Evolutionary conservation across 2,113 vertebrate genomes (phyloP).

Genomic region (Melanocharis versteri): DNA sequence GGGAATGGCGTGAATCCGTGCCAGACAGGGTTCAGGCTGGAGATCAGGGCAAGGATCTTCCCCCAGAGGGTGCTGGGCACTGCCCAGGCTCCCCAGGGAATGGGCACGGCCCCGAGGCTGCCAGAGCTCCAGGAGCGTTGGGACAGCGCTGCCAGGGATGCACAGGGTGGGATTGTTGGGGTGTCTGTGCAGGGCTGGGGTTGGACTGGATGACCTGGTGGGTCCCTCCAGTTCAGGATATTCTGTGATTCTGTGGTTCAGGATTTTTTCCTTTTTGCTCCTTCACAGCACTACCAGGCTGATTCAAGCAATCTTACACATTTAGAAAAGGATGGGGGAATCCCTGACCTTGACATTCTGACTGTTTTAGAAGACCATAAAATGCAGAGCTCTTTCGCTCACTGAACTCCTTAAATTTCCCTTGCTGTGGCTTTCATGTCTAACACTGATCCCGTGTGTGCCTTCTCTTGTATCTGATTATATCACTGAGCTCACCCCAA

Average conservation of each 20-base stretch:
- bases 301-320: neutral
- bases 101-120: neutral
- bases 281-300: neutral
- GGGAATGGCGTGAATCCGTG: fast-evolving
- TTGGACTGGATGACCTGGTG: fast-evolving
- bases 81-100: neutral
- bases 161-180: fast-evolving
- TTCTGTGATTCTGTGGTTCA: neutral
- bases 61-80: neutral
- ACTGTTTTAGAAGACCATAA: neutral
- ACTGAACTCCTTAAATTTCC: neutral
- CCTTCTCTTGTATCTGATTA: neutral
- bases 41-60: neutral
- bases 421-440: neutral
- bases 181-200: neutral
- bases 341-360: neutral
- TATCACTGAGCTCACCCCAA: neutral
- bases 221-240: neutral
- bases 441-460: neutral
- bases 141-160: neutral
- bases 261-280: neutral
- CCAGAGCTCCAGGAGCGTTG: neutral
- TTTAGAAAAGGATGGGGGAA: neutral
- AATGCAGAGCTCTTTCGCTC: neutral
- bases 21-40: neutral